Conservation (phyloP, 2,888 invertebrate genomes). For the Noctua janthe region DNA sequence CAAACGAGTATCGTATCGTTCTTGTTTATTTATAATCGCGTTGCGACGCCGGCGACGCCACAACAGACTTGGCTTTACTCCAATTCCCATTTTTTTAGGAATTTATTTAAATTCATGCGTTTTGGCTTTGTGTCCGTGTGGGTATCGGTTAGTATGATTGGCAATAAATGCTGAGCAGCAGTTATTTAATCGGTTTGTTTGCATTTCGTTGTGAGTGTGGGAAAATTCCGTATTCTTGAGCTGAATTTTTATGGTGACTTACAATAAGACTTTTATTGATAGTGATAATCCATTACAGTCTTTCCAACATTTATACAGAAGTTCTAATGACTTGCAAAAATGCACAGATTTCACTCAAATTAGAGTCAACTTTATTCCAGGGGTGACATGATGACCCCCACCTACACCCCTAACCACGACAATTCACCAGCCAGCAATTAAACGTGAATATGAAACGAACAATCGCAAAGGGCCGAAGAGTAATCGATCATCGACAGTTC, state of each 20-base stretch:
- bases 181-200: slow-evolving; percentile 17
- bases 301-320: background rate
- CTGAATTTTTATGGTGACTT: background rate
- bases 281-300: background rate
- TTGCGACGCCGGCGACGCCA: slow-evolving; percentile 63
- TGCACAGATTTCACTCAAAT: background rate
- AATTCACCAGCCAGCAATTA: slow-evolving; percentile 66
- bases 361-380: background rate
- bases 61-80: slow-evolving; percentile 69
- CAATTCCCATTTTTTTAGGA: slow-evolving; percentile 70
- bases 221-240: background rate
- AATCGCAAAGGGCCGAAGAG: slow-evolving; percentile 62
- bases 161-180: slow-evolving; percentile 24
- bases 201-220: slow-evolving; percentile 2
- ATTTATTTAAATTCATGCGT: slow-evolving; percentile 69
- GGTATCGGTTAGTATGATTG: slow-evolving; percentile 55
- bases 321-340: background rate
- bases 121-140: slow-evolving; percentile 61
- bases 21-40: slow-evolving; percentile 71
- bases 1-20: slow-evolving; percentile 48
- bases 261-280: background rate
- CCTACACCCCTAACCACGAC: slow-evolving; percentile 21
- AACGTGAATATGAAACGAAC: slow-evolving; percentile 66
- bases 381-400: background rate
- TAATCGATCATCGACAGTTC: slow-evolving; percentile 64